Conservation (phyloP, 2,797 vertebrate genomes). For the Crocodylus rhombifer region DNA sequence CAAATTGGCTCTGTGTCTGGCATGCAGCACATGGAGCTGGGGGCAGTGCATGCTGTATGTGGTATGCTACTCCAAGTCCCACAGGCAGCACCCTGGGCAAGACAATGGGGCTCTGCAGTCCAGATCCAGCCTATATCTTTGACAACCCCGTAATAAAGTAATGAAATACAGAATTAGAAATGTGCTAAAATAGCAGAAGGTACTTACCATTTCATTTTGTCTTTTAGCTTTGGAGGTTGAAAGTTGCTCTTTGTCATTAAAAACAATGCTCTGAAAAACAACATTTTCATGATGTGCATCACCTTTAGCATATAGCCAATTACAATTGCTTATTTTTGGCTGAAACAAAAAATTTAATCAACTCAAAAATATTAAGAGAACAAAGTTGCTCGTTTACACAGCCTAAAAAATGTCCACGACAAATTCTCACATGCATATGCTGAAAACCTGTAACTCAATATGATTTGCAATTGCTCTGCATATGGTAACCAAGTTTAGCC, state of each 20-base stretch:
- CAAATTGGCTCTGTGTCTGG: too few relatives aligned
- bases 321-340: slow-evolving; percentile 7
- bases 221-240: slow-evolving; percentile 98
- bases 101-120: too few relatives aligned
- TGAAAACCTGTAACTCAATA: not conserved
- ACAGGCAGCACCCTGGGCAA: too few relatives aligned
- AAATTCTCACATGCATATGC: not conserved
- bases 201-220: slow-evolving; percentile 95
- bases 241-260: slow-evolving; percentile 99
- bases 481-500: not conserved
- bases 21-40: too few relatives aligned
- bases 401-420: not conserved
- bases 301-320: not conserved
- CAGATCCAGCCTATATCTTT: too few relatives aligned
- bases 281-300: not conserved
- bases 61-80: too few relatives aligned
- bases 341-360: not conserved
- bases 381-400: not conserved
- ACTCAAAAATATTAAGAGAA: not conserved
- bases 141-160: not conserved
- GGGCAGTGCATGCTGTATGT: too few relatives aligned
- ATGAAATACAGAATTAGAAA: not conserved
- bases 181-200: slow-evolving; percentile 34
- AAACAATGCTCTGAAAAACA: slow-evolving; percentile 92
- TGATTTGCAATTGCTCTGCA: not conserved